Percentiles rank a stretch among this genome's conserved stretches.
Conservation (phyloP, 2,113 vertebrate genomes). For the Kobus ellipsiprymnus region DNA sequence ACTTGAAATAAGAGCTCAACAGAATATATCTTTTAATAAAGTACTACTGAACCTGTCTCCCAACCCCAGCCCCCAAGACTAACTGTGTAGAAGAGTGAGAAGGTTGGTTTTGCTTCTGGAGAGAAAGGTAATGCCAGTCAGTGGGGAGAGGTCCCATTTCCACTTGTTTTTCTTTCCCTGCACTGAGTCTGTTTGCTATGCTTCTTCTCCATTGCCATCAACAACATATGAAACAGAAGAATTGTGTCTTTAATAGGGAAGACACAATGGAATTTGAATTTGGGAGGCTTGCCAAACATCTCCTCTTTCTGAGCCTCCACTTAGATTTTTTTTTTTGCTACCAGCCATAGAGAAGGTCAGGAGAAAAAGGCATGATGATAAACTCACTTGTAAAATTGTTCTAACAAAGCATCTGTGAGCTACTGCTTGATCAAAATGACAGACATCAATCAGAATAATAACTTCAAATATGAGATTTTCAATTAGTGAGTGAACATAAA, state of each 20-base stretch:
- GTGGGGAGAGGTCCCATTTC: background rate
- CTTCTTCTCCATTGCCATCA: background rate
- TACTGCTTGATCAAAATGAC: constrained; percentile 86
- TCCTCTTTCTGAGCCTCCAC: background rate
- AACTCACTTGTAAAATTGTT: constrained; percentile 81
- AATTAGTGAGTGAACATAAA: constrained; percentile 85
- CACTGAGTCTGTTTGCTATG: background rate
- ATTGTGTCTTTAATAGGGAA: constrained; percentile 33
- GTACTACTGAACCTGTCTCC: background rate
- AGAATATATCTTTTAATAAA: background rate
- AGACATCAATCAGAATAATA: constrained; percentile 87
- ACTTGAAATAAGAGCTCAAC: background rate
- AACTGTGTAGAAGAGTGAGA: background rate
- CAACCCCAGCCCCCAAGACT: accelerated
- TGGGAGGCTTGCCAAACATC: constrained; percentile 35
- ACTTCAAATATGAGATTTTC: constrained; percentile 86
- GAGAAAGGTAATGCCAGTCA: background rate
- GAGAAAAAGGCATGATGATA: constrained; percentile 77
- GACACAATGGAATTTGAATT: background rate
- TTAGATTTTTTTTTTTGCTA: constrained; percentile 43
- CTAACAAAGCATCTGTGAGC: constrained; percentile 83
- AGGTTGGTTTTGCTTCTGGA: accelerated
- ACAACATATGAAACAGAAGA: background rate
- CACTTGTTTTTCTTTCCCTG: background rate
- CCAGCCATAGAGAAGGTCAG: constrained; percentile 78